Conservation (phyloP, 1,140 invertebrate species). For the Drosophila miranda region DNA sequence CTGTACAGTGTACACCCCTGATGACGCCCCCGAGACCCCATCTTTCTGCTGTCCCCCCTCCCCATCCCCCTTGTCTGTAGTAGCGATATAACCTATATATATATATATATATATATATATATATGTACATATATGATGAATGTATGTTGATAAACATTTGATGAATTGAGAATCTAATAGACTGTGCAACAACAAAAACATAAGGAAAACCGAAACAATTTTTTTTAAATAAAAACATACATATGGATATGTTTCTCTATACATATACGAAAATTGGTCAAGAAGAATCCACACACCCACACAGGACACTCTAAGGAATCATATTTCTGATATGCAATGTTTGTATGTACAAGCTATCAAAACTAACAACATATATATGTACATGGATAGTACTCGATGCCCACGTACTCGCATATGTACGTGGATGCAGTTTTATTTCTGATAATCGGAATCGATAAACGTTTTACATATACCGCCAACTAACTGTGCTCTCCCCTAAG, state of each 20-base stretch:
- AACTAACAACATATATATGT: conserved; percentile 26
- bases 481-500: conserved; percentile 71
- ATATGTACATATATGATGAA: conserved; percentile 51
- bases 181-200: conserved; percentile 67
- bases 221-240: conserved; percentile 41
- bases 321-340: conserved; percentile 24
- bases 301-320: background rate
- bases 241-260: conserved; percentile 52
- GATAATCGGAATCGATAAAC: conserved; percentile 60
- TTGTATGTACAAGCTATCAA: conserved; percentile 50
- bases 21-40: conserved; percentile 19
- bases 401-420: conserved; percentile 8
- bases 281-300: conserved; percentile 1
- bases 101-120: conserved; percentile 2
- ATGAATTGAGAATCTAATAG: conserved; percentile 81
- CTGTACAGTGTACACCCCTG: background rate
- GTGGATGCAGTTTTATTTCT: conserved; percentile 53
- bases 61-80: conserved; percentile 3
- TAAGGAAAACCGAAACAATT: conserved; percentile 58
- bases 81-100: conserved; percentile 44
- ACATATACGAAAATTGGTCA: conserved; percentile 56
- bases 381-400: conserved; percentile 11
- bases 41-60: background rate
- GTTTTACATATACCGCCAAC: conserved; percentile 73
- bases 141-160: conserved; percentile 78